A percentile compares a stretch with the other conserved stretches of the same genome.
These are phyloP conservation scores for Malthinus flaveolus DNA, from an alignment of 2,888 invertebrate species.

Conservation along the genomic window DNA sequence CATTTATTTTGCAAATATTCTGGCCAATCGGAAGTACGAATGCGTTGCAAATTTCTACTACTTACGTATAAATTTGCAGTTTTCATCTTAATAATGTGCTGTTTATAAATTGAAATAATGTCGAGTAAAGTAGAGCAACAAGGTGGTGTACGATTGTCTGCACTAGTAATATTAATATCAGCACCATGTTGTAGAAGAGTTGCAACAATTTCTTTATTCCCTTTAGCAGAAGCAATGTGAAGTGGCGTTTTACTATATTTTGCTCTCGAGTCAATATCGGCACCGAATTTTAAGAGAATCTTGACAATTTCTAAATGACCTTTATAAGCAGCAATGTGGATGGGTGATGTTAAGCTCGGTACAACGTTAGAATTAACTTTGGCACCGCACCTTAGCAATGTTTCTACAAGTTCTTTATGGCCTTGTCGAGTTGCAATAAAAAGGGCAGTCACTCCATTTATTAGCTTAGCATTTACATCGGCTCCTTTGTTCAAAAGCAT, in stretches of 20 bases:
- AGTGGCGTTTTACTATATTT: not conserved
- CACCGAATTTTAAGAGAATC: not conserved
- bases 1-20: not conserved
- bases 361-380: constrained; percentile 91
- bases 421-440: constrained; percentile 95
- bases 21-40: not conserved
- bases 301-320: not conserved
- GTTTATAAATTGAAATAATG: constrained; percentile 71
- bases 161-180: not conserved
- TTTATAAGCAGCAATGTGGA: not conserved
- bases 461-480: constrained; percentile 5
- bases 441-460: constrained; percentile 66
- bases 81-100: constrained; percentile 90
- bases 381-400: constrained; percentile 83
- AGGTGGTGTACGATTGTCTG: not conserved
- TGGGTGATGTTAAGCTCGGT: constrained; percentile 90
- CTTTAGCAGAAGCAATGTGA: not conserved
- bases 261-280: not conserved
- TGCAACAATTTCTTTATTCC: not conserved
- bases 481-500: constrained; percentile 6
- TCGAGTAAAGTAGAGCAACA: constrained; percentile 47
- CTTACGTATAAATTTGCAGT: constrained; percentile 59
- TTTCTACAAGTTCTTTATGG: constrained; percentile 83
- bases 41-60: not conserved
- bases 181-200: not conserved